A percentile compares a stretch with the other conserved stretches of the same genome.
phyloP scores from a whole-genome alignment of 1,140 invertebrate species.

The Drosophila hydei region DNA sequence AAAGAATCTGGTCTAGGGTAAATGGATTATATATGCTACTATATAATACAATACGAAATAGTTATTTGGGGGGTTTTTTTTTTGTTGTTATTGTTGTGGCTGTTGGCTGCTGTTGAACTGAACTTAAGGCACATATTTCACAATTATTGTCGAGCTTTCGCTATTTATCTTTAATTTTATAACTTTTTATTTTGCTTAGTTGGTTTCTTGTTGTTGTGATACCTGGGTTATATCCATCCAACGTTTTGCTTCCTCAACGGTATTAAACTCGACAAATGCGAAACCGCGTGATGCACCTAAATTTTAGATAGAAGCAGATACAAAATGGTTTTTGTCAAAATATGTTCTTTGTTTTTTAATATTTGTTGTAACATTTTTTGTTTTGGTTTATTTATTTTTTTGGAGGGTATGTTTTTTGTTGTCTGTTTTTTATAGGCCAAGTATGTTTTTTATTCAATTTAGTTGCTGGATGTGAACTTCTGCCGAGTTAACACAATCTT shows the following conservation, averaged over 20 bases:
- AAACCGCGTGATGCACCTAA: slow-evolving; percentile 95
- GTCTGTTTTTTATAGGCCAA: slow-evolving; percentile 36
- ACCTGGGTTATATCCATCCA: slow-evolving; percentile 98
- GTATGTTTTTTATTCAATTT: slow-evolving; percentile 36
- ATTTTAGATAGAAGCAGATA: slow-evolving; percentile 85
- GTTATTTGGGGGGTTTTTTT: neutral
- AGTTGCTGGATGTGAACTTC: slow-evolving; percentile 43
- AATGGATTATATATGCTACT: slow-evolving; percentile 12
- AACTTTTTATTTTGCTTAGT: slow-evolving; percentile 9
- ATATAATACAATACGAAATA: slow-evolving; percentile 3
- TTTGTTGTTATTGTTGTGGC: neutral
- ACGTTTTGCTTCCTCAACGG: slow-evolving; percentile 92
- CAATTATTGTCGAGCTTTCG: slow-evolving; percentile 29
- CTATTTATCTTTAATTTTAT: slow-evolving; percentile 15
- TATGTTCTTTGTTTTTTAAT: slow-evolving; percentile 70
- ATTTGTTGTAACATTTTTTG: slow-evolving; percentile 69
- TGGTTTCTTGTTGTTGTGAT: slow-evolving; percentile 83
- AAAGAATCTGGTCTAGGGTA: slow-evolving; percentile 1
- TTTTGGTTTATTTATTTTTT: neutral
- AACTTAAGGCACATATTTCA: slow-evolving; percentile 42
- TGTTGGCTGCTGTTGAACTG: slow-evolving; percentile 13
- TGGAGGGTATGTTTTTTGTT: slow-evolving; percentile 12
- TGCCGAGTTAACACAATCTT: slow-evolving; percentile 36
- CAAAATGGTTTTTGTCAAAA: slow-evolving; percentile 83
- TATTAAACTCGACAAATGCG: slow-evolving; percentile 98